Base-by-base conservation (phyloP, 2,888 invertebrate genomes). In the Cephus rjabovi region DNA sequence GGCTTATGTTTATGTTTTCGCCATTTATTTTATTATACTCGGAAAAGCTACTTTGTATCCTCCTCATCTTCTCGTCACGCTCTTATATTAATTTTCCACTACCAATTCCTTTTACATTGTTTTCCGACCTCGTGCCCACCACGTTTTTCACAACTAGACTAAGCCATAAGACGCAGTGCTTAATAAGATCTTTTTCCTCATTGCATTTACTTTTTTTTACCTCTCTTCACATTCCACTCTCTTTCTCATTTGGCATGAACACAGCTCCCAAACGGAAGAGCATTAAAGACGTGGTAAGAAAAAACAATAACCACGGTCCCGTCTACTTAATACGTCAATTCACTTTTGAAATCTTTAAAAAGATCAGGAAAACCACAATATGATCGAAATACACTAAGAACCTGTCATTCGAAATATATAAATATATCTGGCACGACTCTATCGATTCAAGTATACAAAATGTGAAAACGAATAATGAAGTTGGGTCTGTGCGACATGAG, bases 171-270 rank as follows among this genome's bases (percentile, higher is more conserved):
- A 23, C 40, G 40, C 40, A 40, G 2, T 6, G 40, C 15, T 23
- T 0, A 40, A 40, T 23, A 6, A 56, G 15, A 23, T 56, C 23
- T 9, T 1, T 23, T 56, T 56, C 56, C 76, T 69, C 74, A 73
- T 77, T 76, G 77, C 31, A 80, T 79, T 78, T 78, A 34, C 69
- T 77, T 76, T 71, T 34, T 75, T 75, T 77, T 84, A 82, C 81
- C 73, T 15, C 35, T 34, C 68, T 76, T 78, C 76, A 75, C 71
- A 33, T 70, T 75, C 40, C 37, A 73, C 68, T 56, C 69, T 77
- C 40, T 12, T 82, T 85, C 79, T 85, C 80, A 83, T 85, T 87
- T 86, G 87, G 87, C 87, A 87, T 87, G 84, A 86, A 80, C 81
- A 83, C 84, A 82, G 81, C 84, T 80, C 76, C 78, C 82, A 76